These are phyloP conservation scores for Pteropus alecto DNA, from an alignment of 2,113 vertebrate genomes.

Conservation along the genomic window DNA sequence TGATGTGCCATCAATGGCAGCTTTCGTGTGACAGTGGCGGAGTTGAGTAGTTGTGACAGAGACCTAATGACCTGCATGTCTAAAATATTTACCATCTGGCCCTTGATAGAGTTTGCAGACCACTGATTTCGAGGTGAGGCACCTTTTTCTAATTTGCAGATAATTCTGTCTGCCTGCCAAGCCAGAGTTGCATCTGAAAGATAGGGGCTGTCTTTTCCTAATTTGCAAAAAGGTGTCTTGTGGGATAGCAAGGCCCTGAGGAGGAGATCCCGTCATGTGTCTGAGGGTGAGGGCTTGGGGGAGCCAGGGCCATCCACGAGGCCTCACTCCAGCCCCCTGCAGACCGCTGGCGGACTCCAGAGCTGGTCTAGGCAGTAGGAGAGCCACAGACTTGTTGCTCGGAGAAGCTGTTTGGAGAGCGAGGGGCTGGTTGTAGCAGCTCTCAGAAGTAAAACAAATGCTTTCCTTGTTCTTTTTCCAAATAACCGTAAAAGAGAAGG, in stretches of 20 bases:
- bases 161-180: slow-evolving; percentile 34
- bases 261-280: background rate
- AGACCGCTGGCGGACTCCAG: background rate
- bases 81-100: background rate
- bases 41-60: background rate
- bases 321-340: fast-evolving
- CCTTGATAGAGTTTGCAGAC: background rate
- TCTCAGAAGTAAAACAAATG: slow-evolving; percentile 65
- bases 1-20: background rate
- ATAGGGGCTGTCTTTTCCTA: background rate
- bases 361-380: background rate
- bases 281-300: background rate
- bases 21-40: background rate
- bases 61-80: background rate
- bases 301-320: background rate
- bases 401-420: background rate
- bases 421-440: background rate
- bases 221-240: background rate
- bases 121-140: background rate
- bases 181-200: background rate
- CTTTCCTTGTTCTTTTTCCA: slow-evolving; percentile 67
- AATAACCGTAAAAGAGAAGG: slow-evolving; percentile 54
- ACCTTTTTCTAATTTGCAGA: slow-evolving; percentile 60
- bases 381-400: background rate
- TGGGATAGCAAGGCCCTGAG: background rate